Percentiles rank a stretch among this genome's conserved stretches.
Evolutionary conservation across 2,113 vertebrate species (phyloP).

Genomic region (Prochilodus magdalenae): DNA sequence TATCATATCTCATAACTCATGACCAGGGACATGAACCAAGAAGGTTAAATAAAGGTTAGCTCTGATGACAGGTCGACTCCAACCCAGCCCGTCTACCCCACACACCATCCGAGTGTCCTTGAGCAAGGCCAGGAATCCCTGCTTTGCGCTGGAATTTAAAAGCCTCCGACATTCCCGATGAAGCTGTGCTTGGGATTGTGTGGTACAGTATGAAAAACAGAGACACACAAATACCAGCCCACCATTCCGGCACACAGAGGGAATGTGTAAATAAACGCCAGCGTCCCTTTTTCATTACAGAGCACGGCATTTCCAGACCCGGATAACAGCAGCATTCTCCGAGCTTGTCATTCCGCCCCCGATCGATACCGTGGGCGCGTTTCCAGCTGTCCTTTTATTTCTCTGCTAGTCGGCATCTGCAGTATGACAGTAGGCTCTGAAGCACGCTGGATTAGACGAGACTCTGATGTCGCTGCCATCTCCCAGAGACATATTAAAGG

Average conservation of each 20-base stretch:
- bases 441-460: background rate
- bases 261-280: constrained; percentile 10
- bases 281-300: background rate
- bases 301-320: background rate
- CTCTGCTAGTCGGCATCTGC: background rate
- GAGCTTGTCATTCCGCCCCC: background rate
- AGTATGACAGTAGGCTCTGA: background rate
- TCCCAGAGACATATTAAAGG: background rate
- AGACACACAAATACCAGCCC: background rate
- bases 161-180: background rate
- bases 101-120: background rate
- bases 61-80: no score
- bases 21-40: no score
- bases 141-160: background rate
- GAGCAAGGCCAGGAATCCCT: background rate
- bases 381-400: background rate
- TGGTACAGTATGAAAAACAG: background rate
- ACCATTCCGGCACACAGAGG: background rate
- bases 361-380: background rate
- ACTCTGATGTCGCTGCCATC: background rate
- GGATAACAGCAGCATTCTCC: background rate
- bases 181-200: background rate
- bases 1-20: no score
- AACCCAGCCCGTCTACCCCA: no score
- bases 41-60: no score